Evolutionary conservation across 37 sponge, comb jelly and placozoan species (phyloP).

Genomic region (Tethya wilhelma): DNA sequence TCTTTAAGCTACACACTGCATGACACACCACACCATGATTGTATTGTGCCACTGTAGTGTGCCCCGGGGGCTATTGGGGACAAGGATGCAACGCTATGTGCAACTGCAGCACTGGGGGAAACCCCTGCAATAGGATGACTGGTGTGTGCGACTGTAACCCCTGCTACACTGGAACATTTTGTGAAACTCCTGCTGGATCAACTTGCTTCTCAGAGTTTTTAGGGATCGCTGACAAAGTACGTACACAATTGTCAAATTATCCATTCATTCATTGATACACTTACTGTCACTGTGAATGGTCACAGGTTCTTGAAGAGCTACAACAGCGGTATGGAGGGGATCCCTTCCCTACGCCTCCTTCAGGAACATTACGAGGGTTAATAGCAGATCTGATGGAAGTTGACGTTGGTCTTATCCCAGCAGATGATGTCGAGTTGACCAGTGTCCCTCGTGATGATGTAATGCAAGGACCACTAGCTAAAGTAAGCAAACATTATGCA

Average conservation of each 20-base stretch:
- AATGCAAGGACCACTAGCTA: slow-evolving; percentile 21
- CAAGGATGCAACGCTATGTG: not conserved
- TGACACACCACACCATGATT: not conserved
- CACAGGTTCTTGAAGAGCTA: slow-evolving; percentile 1
- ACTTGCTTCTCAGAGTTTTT: slow-evolving; percentile 21
- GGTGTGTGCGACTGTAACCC: slow-evolving; percentile 35
- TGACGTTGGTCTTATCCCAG: not conserved
- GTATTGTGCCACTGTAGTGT: not conserved
- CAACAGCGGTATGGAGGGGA: not conserved
- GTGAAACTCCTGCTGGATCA: not conserved
- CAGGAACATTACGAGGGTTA: not conserved
- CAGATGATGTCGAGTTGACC: not conserved
- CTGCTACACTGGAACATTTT: slow-evolving; percentile 6
- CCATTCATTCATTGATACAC: not conserved
- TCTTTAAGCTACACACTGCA: not conserved
- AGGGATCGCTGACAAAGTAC: slow-evolving; percentile 14
- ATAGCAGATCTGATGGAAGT: slow-evolving; percentile 21
- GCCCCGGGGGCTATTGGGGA: slow-evolving; percentile 29
- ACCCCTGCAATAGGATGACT: slow-evolving; percentile 14
- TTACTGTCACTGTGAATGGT: not conserved
- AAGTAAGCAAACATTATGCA: not conserved
- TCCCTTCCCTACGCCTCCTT: slow-evolving; percentile 3
- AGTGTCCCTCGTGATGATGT: not conserved
- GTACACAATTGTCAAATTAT: no score
- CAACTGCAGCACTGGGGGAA: slow-evolving; percentile 20